These are phyloP conservation scores for Euura lappo DNA, from an alignment of 1,140 invertebrate species.

Conservation along the genomic window DNA sequence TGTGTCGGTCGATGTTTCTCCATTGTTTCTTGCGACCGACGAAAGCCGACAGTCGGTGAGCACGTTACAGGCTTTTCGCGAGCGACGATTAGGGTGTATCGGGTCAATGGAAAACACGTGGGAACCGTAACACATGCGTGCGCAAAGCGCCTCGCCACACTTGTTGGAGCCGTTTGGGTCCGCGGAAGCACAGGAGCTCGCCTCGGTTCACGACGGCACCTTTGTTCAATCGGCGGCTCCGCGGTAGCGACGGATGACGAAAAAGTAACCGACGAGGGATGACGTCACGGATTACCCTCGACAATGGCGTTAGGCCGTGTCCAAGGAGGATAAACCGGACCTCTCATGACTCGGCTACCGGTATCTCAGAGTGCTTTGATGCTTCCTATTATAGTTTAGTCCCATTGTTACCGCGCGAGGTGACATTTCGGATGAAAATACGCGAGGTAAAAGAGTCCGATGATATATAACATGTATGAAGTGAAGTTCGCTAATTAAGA, in stretches of 20 bases:
- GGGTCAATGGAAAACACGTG: not conserved
- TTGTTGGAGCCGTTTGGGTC: not conserved
- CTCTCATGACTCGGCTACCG: not conserved
- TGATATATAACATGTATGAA: not conserved
- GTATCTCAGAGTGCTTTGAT: not conserved
- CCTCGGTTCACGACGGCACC: not conserved
- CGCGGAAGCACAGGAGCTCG: too few relatives aligned
- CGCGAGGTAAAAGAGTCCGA: not conserved
- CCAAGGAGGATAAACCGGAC: not conserved
- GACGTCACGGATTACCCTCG: not conserved
- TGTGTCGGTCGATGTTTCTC: not conserved
- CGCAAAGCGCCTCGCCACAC: not conserved
- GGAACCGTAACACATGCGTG: constrained; percentile 2
- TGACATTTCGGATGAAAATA: not conserved
- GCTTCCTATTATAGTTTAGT: too few relatives aligned
- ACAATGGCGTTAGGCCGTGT: not conserved
- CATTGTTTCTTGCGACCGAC: not conserved
- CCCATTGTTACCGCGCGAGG: too few relatives aligned
- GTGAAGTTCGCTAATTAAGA: constrained; percentile 12
- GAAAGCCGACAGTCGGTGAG: not conserved
- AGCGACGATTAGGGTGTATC: not conserved
- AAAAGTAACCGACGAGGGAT: not conserved
- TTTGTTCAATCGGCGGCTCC: not conserved
- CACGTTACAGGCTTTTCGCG: not conserved
- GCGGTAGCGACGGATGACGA: not conserved